phyloP scores from a whole-genome alignment of 2,797 vertebrate species.

The Clarias fuscus region DNA sequence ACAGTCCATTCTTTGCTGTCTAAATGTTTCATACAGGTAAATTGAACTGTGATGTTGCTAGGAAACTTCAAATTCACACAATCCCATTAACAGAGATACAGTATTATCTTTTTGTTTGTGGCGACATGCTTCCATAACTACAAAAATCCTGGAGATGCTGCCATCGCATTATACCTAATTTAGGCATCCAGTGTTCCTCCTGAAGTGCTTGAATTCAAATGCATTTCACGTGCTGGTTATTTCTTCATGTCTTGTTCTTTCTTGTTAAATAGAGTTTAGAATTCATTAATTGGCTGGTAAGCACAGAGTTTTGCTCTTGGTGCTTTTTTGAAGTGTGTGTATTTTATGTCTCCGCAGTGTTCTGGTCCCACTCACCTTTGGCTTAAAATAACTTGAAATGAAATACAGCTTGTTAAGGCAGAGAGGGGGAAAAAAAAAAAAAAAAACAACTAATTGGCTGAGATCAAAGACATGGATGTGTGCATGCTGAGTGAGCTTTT shows the following conservation, averaged over 20 bases:
- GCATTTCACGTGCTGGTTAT: constrained; percentile 14
- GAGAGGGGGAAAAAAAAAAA: not conserved
- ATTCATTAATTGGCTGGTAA: constrained; percentile 65
- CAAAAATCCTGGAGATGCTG: constrained; percentile 9
- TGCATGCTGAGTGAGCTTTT: not conserved
- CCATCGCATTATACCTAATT: constrained; percentile 31
- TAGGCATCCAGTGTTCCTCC: constrained; percentile 38
- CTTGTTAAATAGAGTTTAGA: constrained; percentile 50
- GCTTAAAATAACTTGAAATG: constrained; percentile 29
- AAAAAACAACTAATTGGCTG: constrained; percentile 5
- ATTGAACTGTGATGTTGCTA: constrained; percentile 65
- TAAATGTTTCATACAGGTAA: constrained; percentile 28
- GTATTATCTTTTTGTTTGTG: not conserved
- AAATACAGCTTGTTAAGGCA: constrained; percentile 33
- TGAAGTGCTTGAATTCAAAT: constrained; percentile 43
- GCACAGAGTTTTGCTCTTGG: constrained; percentile 44
- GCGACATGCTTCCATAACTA: not conserved
- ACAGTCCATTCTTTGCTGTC: not conserved
- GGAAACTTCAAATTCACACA: constrained; percentile 62
- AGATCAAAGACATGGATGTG: constrained; percentile 1
- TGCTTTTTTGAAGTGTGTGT: constrained; percentile 20
- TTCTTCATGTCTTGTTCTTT: constrained; percentile 42
- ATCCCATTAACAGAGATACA: constrained; percentile 51
- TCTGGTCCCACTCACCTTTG: constrained; percentile 28
- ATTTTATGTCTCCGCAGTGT: constrained; percentile 18